phyloP scores from a whole-genome alignment of 2,797 vertebrate genomes.

The Tapera naevia region DNA sequence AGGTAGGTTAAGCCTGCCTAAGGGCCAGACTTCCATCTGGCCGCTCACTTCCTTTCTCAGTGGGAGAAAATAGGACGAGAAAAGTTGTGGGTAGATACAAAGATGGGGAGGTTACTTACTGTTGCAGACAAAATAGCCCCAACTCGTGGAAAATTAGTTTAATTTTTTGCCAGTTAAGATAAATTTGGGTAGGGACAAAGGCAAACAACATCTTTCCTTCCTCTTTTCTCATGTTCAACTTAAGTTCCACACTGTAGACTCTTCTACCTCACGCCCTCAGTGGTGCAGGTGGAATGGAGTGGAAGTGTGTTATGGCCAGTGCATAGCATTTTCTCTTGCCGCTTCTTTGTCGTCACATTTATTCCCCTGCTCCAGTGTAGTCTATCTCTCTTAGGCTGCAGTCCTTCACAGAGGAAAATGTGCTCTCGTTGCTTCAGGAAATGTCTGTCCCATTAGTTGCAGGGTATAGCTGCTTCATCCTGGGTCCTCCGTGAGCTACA shows the following conservation, averaged over 20 bases:
- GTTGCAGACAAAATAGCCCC: background rate
- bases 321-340: background rate
- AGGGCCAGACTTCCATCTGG: background rate
- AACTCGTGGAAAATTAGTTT: background rate
- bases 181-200: background rate
- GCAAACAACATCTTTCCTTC: background rate
- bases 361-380: background rate
- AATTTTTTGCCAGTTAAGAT: background rate
- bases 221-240: background rate
- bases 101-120: background rate
- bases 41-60: background rate
- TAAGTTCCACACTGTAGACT: background rate
- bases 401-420: background rate
- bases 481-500: background rate
- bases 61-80: background rate
- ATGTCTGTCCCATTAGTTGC: rapidly evolving
- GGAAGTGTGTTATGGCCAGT: background rate
- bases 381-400: background rate
- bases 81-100: background rate
- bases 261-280: background rate
- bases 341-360: background rate
- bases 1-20: background rate
- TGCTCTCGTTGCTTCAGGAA: background rate
- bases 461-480: background rate
- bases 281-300: background rate